Evolutionary conservation across 2,113 vertebrate genomes (phyloP), one percentile per base, ranked within the genome.

Genomic region (Takifugu flavidus): DNA sequence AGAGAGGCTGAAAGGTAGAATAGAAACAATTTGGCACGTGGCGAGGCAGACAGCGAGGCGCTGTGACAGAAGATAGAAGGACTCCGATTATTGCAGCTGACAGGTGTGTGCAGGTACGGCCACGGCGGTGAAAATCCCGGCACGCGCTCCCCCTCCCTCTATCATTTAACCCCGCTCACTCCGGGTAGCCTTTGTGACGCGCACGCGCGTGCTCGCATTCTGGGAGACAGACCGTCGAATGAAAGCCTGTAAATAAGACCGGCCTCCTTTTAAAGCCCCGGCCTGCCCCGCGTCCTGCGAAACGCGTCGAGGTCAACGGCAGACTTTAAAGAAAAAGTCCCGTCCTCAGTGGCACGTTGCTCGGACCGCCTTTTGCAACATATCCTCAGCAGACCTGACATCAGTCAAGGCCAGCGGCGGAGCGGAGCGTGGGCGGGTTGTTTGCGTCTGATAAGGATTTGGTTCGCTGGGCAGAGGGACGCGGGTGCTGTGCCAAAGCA

Each of bases 401-500:
- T 81, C 58, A 72, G 73, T 82, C 65, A 71, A 78, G 80, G 77
- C 82, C 61, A 65, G 70, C 70, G n/a, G 59, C 67, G 53, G 75
- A 77, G 73, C 72, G 3, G 53, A 65, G 82, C 56, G 75, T 82
- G 70, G 87, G 87, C 62, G 70, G 68, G 14, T 75, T 87, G 85
- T 87, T 87, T 83, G 84, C 60, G 68, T 71, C 81, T 71, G 87
- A 87, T 87, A 84, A 87, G 79, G 78, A 57, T 69, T 77, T 61
- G 74, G 80, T 76, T 84, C 79, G 74, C 65, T 69, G 72, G 76
- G 76, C 79, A 82, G 63, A 62, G 65, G 64, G 56, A 68, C 53
- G n/a, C 6, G 43, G 80, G 77, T 28, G 1, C 53, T 0, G 61
- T 68, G 80, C 87, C 81, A 87, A 84, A 76, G 54, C 70, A n/a